Evolutionary conservation across 1,140 invertebrate genomes (phyloP), one percentile per base, ranked within the genome.

Genomic region (Danaus plexippus): DNA sequence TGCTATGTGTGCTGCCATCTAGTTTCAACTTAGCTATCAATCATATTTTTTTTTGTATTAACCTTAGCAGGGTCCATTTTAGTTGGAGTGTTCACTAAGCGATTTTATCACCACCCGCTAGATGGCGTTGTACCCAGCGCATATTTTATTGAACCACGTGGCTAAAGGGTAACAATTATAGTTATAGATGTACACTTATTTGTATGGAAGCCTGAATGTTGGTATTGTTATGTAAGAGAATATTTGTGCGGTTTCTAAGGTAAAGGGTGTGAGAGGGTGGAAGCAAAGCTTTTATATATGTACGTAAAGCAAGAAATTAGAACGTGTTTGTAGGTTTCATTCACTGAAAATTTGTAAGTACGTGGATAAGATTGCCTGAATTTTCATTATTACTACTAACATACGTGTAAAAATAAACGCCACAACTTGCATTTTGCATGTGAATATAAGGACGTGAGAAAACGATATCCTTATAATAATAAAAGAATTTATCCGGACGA

Each of bases 171-270:
- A 51, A 62, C 43, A 53, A 61, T 32, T 58, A 54, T 61, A 59
- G 43, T 67, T 12, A 42, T 58, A 45, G 57, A 52, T 74, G 67
- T 60, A 57, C 47, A 59, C 57, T 67, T 78, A 75, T 79, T 74
- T 75, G 75, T 79, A 71, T 78, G 63, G 71, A 71, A 80, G 73
- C 72, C 71, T 85, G 76, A 77, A 74, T 73, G 73, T 73, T 77
- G 79, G 77, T 75, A 83, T 84, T 82, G 83, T 83, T 83, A 84
- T 84, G 80, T 86, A 86, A 84, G 74, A 78, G 71, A 69, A 71
- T 75, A 69, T 80, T 79, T 75, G 72, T 85, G 82, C 69, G 79
- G 80, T 84, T 83, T 82, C 69, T 59, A 67, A 77, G 77, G 69
- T 65, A 65, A 58, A 67, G 72, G 68, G 71, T 56, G 70, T 71